Evolutionary conservation across 2,797 vertebrate genomes (phyloP).

Genomic region (Pygocentrus nattereri): DNA sequence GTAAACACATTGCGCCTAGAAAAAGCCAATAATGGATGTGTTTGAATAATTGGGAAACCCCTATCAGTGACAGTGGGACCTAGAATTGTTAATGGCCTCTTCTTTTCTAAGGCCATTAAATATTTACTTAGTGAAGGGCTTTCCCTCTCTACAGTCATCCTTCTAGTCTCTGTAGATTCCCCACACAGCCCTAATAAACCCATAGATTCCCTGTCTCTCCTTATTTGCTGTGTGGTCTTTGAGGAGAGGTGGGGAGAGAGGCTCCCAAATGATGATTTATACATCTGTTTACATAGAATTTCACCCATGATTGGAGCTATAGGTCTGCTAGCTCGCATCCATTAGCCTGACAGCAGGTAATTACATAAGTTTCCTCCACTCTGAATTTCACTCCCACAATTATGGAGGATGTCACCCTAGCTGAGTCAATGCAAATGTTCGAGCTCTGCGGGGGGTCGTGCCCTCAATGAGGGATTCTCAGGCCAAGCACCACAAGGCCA

Average conservation of each 20-base stretch:
- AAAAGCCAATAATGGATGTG: neutral
- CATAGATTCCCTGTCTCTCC: constrained; percentile 36
- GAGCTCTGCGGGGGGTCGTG: neutral
- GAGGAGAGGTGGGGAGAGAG: constrained; percentile 11
- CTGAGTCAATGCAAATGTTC: constrained; percentile 38
- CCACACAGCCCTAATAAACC: constrained; percentile 11
- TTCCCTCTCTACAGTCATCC: neutral
- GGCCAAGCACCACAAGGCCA: neutral
- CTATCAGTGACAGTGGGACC: neutral
- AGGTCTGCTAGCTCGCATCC: constrained; percentile 43
- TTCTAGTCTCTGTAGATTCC: neutral
- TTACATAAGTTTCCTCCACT: constrained; percentile 56
- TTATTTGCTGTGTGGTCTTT: constrained; percentile 16
- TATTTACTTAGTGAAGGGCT: neutral
- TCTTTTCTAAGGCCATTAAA: neutral
- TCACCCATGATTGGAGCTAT: constrained; percentile 55
- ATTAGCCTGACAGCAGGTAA: constrained; percentile 56
- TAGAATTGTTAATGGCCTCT: neutral
- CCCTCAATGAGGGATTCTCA: constrained; percentile 26
- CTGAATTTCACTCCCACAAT: constrained; percentile 54
- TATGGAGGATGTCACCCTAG: constrained; percentile 44
- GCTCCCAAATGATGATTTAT: constrained; percentile 62
- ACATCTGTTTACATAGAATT: constrained; percentile 57
- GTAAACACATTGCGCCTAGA: too few relatives aligned
- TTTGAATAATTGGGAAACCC: neutral